These are phyloP conservation scores for Agelaius tricolor DNA, from an alignment of 2,113 vertebrate species.

Conservation along the genomic window DNA sequence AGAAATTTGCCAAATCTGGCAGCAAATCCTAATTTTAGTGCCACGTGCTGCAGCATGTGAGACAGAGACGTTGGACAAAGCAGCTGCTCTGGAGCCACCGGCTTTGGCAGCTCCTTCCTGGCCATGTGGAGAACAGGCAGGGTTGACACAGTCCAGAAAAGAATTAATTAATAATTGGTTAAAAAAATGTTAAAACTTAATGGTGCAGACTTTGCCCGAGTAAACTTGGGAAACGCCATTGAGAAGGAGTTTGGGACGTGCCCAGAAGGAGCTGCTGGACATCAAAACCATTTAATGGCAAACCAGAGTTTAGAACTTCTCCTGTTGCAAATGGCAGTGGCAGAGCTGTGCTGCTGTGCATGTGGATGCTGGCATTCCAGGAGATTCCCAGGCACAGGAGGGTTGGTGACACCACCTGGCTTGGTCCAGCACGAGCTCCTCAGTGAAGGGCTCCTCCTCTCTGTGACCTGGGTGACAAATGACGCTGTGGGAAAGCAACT, in stretches of 20 bases:
- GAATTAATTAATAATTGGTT: neutral
- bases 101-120: neutral
- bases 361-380: neutral
- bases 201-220: neutral
- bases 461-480: accelerated
- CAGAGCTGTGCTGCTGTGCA: neutral
- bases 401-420: too few species aligned
- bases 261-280: neutral
- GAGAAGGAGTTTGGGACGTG: neutral
- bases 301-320: neutral
- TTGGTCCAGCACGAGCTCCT: neutral
- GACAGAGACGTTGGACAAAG: neutral
- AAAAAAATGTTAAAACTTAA: neutral
- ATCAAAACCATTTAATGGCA: neutral
- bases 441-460: neutral
- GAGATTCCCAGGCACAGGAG: neutral
- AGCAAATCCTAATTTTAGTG: neutral
- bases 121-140: neutral
- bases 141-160: neutral
- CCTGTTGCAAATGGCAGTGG: neutral
- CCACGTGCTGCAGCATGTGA: neutral
- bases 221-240: neutral
- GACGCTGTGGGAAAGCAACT: neutral
- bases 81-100: neutral
- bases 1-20: neutral